These are phyloP conservation scores for Geococcyx californianus DNA, from an alignment of 2,113 vertebrate genomes.

Conservation along the genomic window DNA sequence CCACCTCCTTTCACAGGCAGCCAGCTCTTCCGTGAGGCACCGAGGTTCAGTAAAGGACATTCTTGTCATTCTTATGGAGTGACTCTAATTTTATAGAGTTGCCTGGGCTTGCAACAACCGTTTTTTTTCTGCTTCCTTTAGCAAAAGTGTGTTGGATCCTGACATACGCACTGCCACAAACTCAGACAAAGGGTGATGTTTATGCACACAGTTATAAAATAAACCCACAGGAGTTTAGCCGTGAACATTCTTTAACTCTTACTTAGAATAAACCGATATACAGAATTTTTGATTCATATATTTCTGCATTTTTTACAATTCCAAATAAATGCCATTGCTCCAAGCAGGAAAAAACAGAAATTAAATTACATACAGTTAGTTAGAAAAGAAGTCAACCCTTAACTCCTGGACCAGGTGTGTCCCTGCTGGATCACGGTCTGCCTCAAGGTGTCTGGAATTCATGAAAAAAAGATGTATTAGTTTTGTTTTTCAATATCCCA, in stretches of 20 bases:
- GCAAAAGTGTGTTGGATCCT: neutral
- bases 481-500: neutral
- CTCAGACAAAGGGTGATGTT: neutral
- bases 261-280: neutral
- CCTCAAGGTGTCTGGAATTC: neutral
- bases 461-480: neutral
- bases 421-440: neutral
- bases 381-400: neutral
- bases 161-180: neutral
- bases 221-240: neutral
- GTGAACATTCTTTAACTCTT: neutral
- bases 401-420: neutral
- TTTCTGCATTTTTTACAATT: neutral
- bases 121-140: neutral
- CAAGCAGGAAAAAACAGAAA: neutral
- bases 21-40: neutral
- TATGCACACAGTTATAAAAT: neutral
- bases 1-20: neutral
- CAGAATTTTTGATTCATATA: neutral
- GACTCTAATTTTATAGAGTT: constrained; percentile 1
- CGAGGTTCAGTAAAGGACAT: constrained; percentile 5
- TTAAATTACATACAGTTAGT: neutral
- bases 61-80: neutral
- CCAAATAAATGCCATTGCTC: neutral
- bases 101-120: neutral